Conservation (phyloP, 2,113 vertebrate species). For the Columba janthina region DNA sequence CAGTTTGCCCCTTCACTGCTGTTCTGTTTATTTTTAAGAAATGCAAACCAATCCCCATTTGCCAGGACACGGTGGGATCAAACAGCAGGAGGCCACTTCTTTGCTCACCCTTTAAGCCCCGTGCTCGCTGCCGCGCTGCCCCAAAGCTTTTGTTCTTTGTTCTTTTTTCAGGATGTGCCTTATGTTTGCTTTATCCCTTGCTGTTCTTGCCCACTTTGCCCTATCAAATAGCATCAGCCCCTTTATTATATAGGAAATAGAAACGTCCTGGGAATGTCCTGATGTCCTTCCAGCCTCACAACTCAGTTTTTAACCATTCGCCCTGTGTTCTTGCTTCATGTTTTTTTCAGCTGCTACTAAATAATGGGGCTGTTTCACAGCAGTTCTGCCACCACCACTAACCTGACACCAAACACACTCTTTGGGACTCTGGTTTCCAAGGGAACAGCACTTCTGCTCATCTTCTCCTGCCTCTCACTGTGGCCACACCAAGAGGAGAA, state of each 20-base stretch:
- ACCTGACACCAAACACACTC: neutral
- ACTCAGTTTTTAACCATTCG: neutral
- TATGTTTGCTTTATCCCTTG: constrained; percentile 21
- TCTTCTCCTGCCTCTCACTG: neutral
- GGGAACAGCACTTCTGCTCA: neutral
- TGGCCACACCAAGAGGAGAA: neutral
- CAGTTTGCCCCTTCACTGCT: constrained; percentile 15
- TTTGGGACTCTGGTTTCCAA: neutral
- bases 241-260: neutral
- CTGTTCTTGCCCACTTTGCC: constrained; percentile 17
- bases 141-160: constrained; percentile 17
- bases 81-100: neutral
- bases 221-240: neutral
- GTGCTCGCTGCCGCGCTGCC: neutral
- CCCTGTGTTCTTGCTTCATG: neutral
- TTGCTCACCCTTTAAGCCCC: neutral
- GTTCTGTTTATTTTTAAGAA: constrained; percentile 45
- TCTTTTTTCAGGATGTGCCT: constrained; percentile 19
- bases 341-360: neutral
- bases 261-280: neutral
- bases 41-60: neutral
- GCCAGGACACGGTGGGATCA: neutral
- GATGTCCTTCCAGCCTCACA: neutral
- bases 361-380: neutral
- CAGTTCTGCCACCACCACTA: neutral